phyloP scores from a whole-genome alignment of 92 coral and sea anemone species.

The Epizoanthus scotinus region DNA sequence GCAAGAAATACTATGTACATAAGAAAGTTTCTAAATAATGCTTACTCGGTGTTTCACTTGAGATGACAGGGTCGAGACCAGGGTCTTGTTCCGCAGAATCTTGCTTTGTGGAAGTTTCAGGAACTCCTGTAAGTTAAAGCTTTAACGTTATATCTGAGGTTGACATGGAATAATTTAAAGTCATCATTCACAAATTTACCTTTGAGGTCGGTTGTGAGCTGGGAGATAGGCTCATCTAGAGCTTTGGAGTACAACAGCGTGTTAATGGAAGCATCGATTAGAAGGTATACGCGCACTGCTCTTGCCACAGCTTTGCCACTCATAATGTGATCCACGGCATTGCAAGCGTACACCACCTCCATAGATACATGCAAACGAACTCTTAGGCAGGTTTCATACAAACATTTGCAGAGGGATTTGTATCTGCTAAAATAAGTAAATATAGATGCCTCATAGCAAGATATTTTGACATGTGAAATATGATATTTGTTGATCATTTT shows the following conservation, averaged over 20 bases:
- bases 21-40: not conserved
- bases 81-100: conserved; percentile 4
- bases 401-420: too few species aligned
- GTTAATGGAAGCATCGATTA: not conserved
- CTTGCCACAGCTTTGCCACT: conserved; percentile 60
- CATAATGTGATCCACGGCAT: conserved; percentile 54
- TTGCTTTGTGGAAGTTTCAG: conserved; percentile 3
- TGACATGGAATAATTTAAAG: not conserved
- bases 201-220: conserved; percentile 17
- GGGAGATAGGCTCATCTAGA: conserved; percentile 23
- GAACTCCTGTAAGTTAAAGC: not conserved
- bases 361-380: too few species aligned
- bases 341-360: conserved; percentile 56
- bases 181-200: not conserved
- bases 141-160: not conserved
- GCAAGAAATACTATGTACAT: not conserved
- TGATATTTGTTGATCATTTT: too few species aligned
- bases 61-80: not conserved
- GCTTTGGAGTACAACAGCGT: conserved; percentile 19
- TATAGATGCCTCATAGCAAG: too few species aligned
- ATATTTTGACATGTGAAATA: too few species aligned
- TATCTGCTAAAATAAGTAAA: too few species aligned
- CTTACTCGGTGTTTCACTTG: conserved; percentile 1
- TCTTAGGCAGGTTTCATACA: too few species aligned
- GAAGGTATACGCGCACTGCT: conserved; percentile 39